Conservation (phyloP, 1,140 invertebrate species). For the Aplysia californica region DNA sequence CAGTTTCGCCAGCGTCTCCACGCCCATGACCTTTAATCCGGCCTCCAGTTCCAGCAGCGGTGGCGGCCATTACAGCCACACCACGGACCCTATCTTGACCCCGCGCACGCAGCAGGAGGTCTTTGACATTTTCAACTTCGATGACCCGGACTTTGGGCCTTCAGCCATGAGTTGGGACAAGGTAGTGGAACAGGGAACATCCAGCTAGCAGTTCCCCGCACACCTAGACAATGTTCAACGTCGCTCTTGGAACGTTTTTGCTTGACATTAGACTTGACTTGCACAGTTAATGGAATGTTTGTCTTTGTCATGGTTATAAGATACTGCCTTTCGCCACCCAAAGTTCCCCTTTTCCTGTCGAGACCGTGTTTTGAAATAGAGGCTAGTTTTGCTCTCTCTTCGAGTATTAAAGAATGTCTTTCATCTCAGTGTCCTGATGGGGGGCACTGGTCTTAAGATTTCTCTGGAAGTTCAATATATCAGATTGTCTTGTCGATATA, state of each 20-base stretch:
- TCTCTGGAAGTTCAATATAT: background rate
- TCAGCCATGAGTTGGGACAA: constrained; percentile 60
- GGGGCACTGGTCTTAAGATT: background rate
- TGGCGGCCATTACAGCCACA: no score
- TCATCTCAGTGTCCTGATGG: background rate
- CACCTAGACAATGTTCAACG: background rate
- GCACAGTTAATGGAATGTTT: no score
- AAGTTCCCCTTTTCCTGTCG: no score
- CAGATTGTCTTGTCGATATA: background rate
- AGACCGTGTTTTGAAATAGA: background rate
- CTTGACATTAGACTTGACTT: background rate
- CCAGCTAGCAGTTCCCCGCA: constrained; percentile 6
- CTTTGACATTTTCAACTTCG: constrained; percentile 79
- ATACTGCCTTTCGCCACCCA: no score
- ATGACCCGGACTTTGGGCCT: constrained; percentile 74
- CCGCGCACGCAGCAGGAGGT: constrained; percentile 74
- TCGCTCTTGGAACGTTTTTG: background rate
- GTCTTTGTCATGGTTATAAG: no score
- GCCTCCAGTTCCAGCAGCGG: no score
- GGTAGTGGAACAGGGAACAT: constrained; percentile 47
- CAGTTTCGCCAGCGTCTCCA: constrained; percentile 51
- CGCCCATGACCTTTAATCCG: constrained; percentile 56
- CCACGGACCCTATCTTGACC: constrained; percentile 75
- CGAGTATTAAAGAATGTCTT: background rate
- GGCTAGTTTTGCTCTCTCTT: background rate